These are phyloP conservation scores for Empis stercorea DNA, from an alignment of 2,888 invertebrate genomes.

Conservation along the genomic window DNA sequence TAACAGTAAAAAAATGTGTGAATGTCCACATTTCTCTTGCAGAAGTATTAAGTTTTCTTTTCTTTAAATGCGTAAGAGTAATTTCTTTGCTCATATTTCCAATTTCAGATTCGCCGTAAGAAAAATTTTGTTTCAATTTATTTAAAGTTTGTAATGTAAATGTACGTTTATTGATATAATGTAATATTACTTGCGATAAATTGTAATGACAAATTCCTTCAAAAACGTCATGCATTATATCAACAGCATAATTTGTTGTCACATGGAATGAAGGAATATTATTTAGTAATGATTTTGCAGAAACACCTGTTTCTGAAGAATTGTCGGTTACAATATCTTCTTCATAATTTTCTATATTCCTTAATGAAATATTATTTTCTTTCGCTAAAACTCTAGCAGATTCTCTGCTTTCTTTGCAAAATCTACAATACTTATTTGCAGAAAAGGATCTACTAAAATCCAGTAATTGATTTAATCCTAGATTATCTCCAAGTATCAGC, in stretches of 20 bases:
- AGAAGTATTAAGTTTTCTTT: conserved; percentile 9
- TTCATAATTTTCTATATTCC: conserved; percentile 8
- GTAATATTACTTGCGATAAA: conserved; percentile 6
- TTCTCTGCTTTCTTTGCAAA: conserved; percentile 6
- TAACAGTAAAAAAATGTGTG: conserved; percentile 11
- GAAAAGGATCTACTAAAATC: conserved; percentile 11
- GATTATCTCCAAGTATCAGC: conserved; percentile 6
- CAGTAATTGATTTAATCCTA: conserved; percentile 6
- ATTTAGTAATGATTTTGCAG: conserved; percentile 6
- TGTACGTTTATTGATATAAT: conserved; percentile 8
- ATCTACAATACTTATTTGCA: conserved; percentile 7
- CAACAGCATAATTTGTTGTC: conserved; percentile 9
- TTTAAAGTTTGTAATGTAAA: conserved; percentile 12
- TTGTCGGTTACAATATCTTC: conserved; percentile 3
- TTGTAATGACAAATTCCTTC: conserved; percentile 9
- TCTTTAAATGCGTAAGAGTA: conserved; percentile 4
- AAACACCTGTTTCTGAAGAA: conserved; percentile 4
- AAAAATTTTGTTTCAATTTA: conserved; percentile 10
- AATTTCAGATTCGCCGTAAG: conserved; percentile 13
- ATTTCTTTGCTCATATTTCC: conserved; percentile 9
- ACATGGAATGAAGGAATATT: conserved; percentile 10
- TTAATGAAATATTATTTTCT: conserved; percentile 7
- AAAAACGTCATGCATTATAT: conserved; percentile 13
- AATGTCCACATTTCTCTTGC: conserved; percentile 14
- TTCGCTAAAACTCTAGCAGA: conserved; percentile 1